Percentiles rank a stretch among this genome's conserved stretches.
These are phyloP conservation scores for Listronotus oregonensis DNA, from an alignment of 1,140 invertebrate genomes.

Conservation along the genomic window DNA sequence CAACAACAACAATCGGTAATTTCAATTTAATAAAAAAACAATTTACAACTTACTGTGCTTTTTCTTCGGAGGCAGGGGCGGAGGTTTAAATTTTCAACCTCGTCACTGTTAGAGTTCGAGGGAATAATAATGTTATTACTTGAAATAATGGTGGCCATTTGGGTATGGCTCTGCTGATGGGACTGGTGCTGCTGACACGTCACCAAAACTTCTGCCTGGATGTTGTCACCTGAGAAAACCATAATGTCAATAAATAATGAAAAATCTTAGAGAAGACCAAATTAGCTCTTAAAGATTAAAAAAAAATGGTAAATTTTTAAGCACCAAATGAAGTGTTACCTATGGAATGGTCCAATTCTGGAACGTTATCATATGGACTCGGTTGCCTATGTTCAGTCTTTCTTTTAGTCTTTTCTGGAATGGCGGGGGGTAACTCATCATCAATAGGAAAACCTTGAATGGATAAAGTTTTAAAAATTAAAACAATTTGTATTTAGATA, in stretches of 20 bases:
- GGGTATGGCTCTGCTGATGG: constrained; percentile 37
- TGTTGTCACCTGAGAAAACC: constrained; percentile 29
- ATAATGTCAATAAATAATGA: no score
- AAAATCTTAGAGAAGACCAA: no score
- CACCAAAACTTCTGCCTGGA: constrained; percentile 59
- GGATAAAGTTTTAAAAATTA: no score
- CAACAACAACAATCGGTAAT: background rate
- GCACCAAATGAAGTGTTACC: constrained; percentile 3
- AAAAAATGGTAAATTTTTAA: no score
- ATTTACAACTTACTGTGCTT: constrained; percentile 82
- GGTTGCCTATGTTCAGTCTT: constrained; percentile 63
- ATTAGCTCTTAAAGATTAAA: no score
- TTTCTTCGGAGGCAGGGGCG: constrained; percentile 88
- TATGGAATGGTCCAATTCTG: constrained; percentile 53
- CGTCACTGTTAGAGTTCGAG: background rate
- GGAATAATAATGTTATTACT: background rate
- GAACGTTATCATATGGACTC: constrained; percentile 78
- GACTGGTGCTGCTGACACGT: constrained; percentile 60
- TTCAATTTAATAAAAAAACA: background rate
- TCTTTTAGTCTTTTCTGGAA: constrained; percentile 67
- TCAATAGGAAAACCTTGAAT: constrained; percentile 6
- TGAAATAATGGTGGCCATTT: constrained; percentile 10
- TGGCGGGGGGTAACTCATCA: constrained; percentile 65
- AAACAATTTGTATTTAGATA: no score
- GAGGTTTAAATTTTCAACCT: constrained; percentile 69